Conservation (phyloP, 2,797 vertebrate species). For the Otolemur crassicaudatus region DNA sequence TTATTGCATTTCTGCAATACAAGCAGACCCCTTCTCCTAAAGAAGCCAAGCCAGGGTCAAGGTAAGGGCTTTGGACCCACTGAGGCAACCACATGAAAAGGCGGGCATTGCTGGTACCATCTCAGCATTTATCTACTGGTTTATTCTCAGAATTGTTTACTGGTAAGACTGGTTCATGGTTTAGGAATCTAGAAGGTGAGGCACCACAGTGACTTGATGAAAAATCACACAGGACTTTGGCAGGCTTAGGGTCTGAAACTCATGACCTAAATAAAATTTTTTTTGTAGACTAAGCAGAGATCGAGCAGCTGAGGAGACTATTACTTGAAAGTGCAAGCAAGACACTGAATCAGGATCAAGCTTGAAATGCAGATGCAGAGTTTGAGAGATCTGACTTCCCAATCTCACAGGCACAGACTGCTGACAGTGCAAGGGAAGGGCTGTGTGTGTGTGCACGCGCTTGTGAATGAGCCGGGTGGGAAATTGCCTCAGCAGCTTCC, state of each 20-base stretch:
- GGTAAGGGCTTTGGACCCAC: background rate
- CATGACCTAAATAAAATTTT: background rate
- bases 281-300: background rate
- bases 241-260: background rate
- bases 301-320: background rate
- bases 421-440: background rate
- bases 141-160: background rate
- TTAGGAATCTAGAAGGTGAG: background rate
- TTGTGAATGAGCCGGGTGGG: background rate
- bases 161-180: background rate
- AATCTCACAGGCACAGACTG: background rate
- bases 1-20: background rate
- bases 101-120: background rate
- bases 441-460: rapidly evolving
- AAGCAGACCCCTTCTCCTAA: background rate
- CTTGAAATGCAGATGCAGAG: background rate
- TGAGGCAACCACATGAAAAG: background rate
- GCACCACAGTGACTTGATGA: background rate
- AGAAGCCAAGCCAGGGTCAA: background rate
- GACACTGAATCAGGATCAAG: background rate
- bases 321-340: background rate
- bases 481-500: background rate
- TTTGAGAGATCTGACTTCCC: background rate
- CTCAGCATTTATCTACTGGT: background rate
- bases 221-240: background rate